Evolutionary conservation across 2,113 vertebrate species (phyloP), one percentile per base, ranked within the genome.

Genomic region (Excalfactoria chinensis): DNA sequence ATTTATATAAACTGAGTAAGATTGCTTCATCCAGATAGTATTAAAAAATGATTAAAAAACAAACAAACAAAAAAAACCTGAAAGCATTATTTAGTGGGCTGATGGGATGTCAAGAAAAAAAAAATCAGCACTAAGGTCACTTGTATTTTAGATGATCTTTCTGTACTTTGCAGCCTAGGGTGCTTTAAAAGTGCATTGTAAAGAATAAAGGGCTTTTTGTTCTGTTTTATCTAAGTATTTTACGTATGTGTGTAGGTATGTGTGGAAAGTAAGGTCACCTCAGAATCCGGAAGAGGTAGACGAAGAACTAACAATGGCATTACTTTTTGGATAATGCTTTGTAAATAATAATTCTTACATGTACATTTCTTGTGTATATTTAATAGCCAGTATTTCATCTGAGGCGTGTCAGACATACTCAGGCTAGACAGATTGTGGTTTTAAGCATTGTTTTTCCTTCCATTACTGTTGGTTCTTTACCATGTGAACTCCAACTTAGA

Each of bases 391-490:
- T 81, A 17, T 64, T 73, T 13, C 20, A 35, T 69, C 58, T 70
- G 22, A 19, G 51, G 34, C 13, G 37, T 75, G 86, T 59, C 62
- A 84, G 63, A 66, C 26, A 32, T 78, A 22, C 15, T 93, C 12
- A 60, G 43, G 46, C 69, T 16, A 81, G 59, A 18, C 73, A 86
- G 55, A 43, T 53, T 73, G 67, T 78, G 72, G 63, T 74, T 95
- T 92, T 64, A 86, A 67, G 43, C 3, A 9, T 59, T 79, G 28
- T 49, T 93, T 94, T 89, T 63, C 20, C 40, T 85, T 77, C 64
- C 21, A 41, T 91, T 87, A 76, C 17, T 91, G 41, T 28, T 76
- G 17, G 7, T 90, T 96, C 83, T 85, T 93, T 96, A 85, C 87
- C 20, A 11, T 26, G 68, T 73, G 48, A 92, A 79, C 18, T 69